Conservation (phyloP, 2,888 invertebrate genomes). For the Diogma glabrata region DNA sequence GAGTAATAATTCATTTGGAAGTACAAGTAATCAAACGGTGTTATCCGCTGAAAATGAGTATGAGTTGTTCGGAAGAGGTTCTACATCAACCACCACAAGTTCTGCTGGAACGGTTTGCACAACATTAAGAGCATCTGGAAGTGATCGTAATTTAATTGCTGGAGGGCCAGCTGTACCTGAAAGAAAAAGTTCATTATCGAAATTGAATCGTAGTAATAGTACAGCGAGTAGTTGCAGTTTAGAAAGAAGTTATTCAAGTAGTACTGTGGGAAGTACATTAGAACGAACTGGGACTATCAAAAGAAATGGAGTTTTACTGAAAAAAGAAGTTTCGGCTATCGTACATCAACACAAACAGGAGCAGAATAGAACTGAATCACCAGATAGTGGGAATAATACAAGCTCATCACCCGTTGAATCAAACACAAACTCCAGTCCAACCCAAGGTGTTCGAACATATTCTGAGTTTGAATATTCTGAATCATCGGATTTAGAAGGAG, state of each 20-base stretch:
- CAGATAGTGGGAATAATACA: constrained; percentile 71
- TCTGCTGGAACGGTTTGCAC: constrained; percentile 85
- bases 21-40: constrained; percentile 56
- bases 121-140: constrained; percentile 58
- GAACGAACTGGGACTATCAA: constrained; percentile 38
- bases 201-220: constrained; percentile 43
- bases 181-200: constrained; percentile 62
- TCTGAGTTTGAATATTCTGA: constrained; percentile 78
- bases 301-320: constrained; percentile 29
- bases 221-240: constrained; percentile 43
- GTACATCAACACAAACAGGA: constrained; percentile 35
- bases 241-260: constrained; percentile 42
- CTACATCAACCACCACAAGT: constrained; percentile 81
- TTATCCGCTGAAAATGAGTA: constrained; percentile 76
- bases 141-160: constrained; percentile 45
- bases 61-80: constrained; percentile 82
- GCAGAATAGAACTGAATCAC: constrained; percentile 57
- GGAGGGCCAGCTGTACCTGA: constrained; percentile 70
- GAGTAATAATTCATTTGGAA: constrained; percentile 52
- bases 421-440: constrained; percentile 57
- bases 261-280: constrained; percentile 35
- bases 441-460: constrained; percentile 53
- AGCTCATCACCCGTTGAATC: constrained; percentile 64
- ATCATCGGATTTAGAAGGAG: constrained; percentile 77
- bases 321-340: constrained; percentile 47